Conservation (phyloP, 2,113 vertebrate species). For the Micromys minutus region DNA sequence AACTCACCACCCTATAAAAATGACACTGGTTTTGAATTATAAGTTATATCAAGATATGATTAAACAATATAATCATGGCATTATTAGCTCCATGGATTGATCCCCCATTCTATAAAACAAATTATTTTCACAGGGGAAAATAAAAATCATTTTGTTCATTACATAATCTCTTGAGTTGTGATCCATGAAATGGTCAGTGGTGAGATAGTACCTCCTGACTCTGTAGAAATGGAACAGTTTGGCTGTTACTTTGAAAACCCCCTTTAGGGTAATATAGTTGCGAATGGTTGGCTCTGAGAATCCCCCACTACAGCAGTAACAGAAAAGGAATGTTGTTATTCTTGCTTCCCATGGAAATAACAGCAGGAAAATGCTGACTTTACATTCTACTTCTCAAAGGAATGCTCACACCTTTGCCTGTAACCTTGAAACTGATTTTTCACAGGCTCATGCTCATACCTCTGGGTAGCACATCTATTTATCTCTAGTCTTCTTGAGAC, state of each 20-base stretch:
- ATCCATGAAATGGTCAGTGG: slow-evolving; percentile 20
- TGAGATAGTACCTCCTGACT: slow-evolving; percentile 1
- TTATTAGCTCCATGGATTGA: not conserved
- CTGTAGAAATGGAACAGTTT: slow-evolving; percentile 27
- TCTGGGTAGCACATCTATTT: not conserved
- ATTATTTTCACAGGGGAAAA: not conserved
- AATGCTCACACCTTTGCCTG: not conserved
- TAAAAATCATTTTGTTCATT: slow-evolving; percentile 5
- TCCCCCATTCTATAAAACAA: not conserved
- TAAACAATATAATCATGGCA: not conserved
- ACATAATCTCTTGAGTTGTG: not conserved
- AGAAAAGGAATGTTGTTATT: not conserved
- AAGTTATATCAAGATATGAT: not conserved
- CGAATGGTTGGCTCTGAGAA: slow-evolving; percentile 30
- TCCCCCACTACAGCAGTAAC: slow-evolving; percentile 67
- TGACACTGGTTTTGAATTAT: not conserved
- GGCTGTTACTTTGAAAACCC: slow-evolving; percentile 63
- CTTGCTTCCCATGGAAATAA: not conserved
- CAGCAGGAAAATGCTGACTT: slow-evolving; percentile 37
- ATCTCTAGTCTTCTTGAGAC: not conserved
- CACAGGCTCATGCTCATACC: not conserved
- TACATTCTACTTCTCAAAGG: not conserved
- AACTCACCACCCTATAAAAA: not conserved
- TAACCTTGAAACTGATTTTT: slow-evolving; percentile 30
- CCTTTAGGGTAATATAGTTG: slow-evolving; percentile 52